phyloP scores from a whole-genome alignment of 2,797 vertebrate genomes.

The Syngnathus acus region DNA sequence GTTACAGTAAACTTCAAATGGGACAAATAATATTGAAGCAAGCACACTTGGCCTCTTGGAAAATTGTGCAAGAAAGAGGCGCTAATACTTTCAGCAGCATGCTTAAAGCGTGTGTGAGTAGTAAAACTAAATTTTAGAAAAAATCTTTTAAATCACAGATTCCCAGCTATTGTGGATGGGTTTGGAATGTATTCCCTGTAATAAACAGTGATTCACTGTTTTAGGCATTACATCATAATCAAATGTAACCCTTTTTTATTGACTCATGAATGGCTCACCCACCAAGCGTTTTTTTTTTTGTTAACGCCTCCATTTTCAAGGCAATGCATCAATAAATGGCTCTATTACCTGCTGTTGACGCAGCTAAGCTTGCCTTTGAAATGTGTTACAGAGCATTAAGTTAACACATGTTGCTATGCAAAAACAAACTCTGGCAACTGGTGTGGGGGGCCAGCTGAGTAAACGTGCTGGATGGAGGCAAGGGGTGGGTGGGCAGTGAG shows the following conservation, averaged over 20 bases:
- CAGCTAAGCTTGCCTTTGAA: conserved; percentile 69
- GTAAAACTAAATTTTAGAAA: neutral
- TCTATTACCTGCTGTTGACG: conserved; percentile 73
- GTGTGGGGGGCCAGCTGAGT: conserved; percentile 73
- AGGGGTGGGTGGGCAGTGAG: conserved; percentile 39
- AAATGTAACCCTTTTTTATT: neutral
- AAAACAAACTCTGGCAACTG: conserved; percentile 69
- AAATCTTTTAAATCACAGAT: neutral
- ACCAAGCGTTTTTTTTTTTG: neutral
- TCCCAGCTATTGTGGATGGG: neutral
- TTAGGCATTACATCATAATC: neutral
- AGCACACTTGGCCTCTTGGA: neutral
- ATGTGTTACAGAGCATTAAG: conserved; percentile 75
- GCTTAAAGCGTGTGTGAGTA: neutral
- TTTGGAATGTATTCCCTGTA: neutral
- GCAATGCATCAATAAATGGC: conserved; percentile 63
- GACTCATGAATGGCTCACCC: neutral
- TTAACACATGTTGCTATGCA: conserved; percentile 75
- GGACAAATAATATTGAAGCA: neutral
- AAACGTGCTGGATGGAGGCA: conserved; percentile 54
- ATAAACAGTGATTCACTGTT: neutral
- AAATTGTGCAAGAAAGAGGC: neutral
- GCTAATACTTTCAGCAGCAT: neutral
- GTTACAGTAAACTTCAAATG: neutral
- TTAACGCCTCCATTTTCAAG: conserved; percentile 21